Conservation (phyloP, 2,888 invertebrate genomes). For the Macaria notata region DNA sequence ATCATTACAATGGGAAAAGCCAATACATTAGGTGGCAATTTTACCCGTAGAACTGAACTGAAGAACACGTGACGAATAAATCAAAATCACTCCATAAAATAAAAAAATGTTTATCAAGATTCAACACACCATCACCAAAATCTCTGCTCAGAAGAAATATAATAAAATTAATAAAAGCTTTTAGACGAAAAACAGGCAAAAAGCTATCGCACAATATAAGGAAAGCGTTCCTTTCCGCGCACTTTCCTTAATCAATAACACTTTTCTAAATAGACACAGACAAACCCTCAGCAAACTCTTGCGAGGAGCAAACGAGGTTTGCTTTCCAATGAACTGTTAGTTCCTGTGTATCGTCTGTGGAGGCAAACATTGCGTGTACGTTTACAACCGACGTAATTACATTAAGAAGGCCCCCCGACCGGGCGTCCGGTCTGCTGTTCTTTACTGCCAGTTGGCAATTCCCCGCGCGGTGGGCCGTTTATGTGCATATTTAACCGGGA, state of each 20-base stretch:
- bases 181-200: neutral
- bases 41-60: too few species aligned
- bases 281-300: conserved; percentile 10
- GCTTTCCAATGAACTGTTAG: conserved; percentile 36
- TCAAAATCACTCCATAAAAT: too few species aligned
- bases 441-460: conserved; percentile 52
- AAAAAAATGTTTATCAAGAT: too few species aligned
- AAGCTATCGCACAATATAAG: neutral
- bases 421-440: conserved; percentile 45
- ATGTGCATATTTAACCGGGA: conserved; percentile 63
- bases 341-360: conserved; percentile 26
- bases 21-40: too few species aligned
- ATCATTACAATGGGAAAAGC: too few species aligned
- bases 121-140: too few species aligned
- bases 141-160: conserved; percentile 1
- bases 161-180: conserved; percentile 1
- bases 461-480: conserved; percentile 52
- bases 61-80: too few species aligned
- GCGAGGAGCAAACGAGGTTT: conserved; percentile 17
- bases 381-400: conserved; percentile 54
- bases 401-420: conserved; percentile 48
- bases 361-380: conserved; percentile 38
- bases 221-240: neutral
- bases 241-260: conserved; percentile 15
- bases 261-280: conserved; percentile 12